phyloP scores from a whole-genome alignment of 2,888 invertebrate genomes.

The Metopia argyrocephala region DNA sequence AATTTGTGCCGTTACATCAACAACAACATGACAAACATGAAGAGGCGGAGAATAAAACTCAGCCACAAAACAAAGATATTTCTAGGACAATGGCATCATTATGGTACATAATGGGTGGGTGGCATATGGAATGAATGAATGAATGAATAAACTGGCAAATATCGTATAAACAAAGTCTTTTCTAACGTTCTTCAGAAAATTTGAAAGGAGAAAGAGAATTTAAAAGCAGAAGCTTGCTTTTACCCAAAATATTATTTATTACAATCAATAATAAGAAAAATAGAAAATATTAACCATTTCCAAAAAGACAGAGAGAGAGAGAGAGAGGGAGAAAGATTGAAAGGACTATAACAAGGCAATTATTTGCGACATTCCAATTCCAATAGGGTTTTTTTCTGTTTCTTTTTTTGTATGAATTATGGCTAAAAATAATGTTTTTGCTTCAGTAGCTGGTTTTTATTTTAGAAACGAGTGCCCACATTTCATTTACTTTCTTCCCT shows the following conservation, averaged over 20 bases:
- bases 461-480: constrained; percentile 9
- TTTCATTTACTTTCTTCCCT: constrained; percentile 4
- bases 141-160: neutral
- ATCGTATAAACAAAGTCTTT: neutral
- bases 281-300: constrained; percentile 37
- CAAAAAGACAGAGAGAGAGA: neutral
- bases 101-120: constrained; percentile 29
- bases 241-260: constrained; percentile 59
- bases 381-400: neutral
- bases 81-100: constrained; percentile 25
- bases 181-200: neutral
- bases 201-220: neutral
- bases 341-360: neutral
- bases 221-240: neutral
- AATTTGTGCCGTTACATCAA: constrained; percentile 57
- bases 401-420: neutral
- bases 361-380: neutral
- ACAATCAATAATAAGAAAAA: constrained; percentile 47
- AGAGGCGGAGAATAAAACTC: neutral
- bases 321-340: neutral
- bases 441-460: neutral
- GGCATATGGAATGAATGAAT: neutral
- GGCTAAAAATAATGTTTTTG: neutral
- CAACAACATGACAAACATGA: constrained; percentile 1
- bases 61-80: constrained; percentile 1